These are phyloP conservation scores for Sebastes steindachneri DNA, from an alignment of 2,797 vertebrate genomes.

Conservation along the genomic window DNA sequence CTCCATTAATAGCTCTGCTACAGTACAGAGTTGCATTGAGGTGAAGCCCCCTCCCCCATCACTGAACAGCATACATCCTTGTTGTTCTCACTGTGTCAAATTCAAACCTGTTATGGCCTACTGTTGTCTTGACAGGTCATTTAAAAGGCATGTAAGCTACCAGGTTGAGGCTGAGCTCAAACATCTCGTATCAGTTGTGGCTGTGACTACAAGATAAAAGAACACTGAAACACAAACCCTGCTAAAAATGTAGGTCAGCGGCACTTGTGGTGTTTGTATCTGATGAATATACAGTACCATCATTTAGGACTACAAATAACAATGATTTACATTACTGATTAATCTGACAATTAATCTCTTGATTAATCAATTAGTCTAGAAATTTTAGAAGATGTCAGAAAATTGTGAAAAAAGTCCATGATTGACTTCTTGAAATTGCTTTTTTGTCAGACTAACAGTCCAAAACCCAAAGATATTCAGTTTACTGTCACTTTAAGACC, in stretches of 20 bases:
- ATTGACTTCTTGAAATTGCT: neutral
- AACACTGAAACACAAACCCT: neutral
- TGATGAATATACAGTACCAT: neutral
- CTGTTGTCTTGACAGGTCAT: neutral
- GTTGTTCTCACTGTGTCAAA: neutral
- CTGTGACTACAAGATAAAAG: constrained; percentile 4
- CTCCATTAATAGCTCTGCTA: constrained; percentile 25
- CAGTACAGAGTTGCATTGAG: neutral
- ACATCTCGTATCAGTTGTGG: neutral
- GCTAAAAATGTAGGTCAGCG: neutral
- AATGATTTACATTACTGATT: neutral
- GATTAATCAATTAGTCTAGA: neutral
- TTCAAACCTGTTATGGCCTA: neutral
- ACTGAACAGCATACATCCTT: neutral
- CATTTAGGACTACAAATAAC: neutral
- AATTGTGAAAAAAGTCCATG: neutral
- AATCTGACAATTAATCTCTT: neutral
- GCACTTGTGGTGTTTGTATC: neutral
- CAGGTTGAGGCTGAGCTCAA: neutral
- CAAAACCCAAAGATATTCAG: neutral
- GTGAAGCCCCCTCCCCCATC: neutral
- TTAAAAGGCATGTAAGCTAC: neutral
- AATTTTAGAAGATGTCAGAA: neutral
- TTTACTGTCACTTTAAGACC: neutral
- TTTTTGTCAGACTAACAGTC: neutral